These are phyloP conservation scores for Lasioglossum figueresi DNA, from an alignment of 2,888 invertebrate genomes.

Conservation along the genomic window DNA sequence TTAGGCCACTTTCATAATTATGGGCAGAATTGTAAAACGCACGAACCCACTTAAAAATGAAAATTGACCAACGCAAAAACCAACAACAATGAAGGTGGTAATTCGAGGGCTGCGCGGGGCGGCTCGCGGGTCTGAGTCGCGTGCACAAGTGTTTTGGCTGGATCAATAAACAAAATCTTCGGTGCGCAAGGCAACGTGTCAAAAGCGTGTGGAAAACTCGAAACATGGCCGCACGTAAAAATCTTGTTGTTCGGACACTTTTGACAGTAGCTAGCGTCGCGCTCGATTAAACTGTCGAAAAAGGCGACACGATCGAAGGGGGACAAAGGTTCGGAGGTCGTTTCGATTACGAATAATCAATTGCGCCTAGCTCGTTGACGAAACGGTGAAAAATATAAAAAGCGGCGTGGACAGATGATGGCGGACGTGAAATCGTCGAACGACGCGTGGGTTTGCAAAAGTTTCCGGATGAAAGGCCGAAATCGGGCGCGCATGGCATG, in stretches of 20 bases:
- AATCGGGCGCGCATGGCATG: constrained; percentile 22
- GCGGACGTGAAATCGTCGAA: constrained; percentile 44
- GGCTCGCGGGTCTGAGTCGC: neutral
- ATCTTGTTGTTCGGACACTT: neutral
- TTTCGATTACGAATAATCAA: constrained; percentile 7
- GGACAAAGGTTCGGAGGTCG: neutral
- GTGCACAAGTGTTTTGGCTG: constrained; percentile 1
- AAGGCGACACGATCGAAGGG: neutral
- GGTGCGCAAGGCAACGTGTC: constrained; percentile 1
- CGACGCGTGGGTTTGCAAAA: constrained; percentile 28
- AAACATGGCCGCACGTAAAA: neutral
- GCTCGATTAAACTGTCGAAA: neutral
- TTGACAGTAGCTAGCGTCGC: neutral
- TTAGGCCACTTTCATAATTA: too few relatives aligned
- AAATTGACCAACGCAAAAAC: neutral
- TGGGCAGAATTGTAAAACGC: too few relatives aligned
- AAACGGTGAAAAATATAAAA: constrained; percentile 2
- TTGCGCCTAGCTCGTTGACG: neutral
- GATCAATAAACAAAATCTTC: constrained; percentile 5
- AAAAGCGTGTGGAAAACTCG: neutral
- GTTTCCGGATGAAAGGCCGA: constrained; percentile 39
- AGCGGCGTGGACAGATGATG: constrained; percentile 30
- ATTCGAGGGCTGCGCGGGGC: neutral
- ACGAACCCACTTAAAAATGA: too few relatives aligned
- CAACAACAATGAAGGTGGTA: neutral